Evolutionary conservation across 1,140 invertebrate genomes (phyloP).

Genomic region (Drosophila burlai): DNA sequence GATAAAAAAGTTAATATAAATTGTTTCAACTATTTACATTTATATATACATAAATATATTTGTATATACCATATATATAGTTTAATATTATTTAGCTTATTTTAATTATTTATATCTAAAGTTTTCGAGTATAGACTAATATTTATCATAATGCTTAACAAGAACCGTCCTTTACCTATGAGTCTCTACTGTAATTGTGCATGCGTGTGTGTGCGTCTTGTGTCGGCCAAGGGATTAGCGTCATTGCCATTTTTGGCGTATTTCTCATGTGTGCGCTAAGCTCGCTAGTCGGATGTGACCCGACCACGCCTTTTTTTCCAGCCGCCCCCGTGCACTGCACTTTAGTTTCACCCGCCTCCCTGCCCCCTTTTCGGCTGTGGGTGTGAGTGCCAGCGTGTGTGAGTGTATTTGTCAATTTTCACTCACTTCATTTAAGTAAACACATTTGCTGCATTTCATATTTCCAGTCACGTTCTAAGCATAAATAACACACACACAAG

Average conservation of each 20-base stretch:
- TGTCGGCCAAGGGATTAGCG: slow-evolving; percentile 62
- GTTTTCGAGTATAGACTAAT: too few species aligned
- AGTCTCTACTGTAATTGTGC: slow-evolving; percentile 26
- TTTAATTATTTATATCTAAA: too few species aligned
- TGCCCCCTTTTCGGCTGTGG: background rate
- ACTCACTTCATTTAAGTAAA: slow-evolving; percentile 82
- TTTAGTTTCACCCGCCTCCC: slow-evolving; percentile 1
- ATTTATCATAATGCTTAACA: background rate
- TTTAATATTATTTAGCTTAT: too few species aligned
- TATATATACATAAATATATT: too few species aligned
- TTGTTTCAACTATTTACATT: too few species aligned
- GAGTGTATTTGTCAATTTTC: slow-evolving; percentile 77
- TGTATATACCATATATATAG: too few species aligned
- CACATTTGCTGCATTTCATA: slow-evolving; percentile 83
- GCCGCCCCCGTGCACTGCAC: slow-evolving; percentile 25
- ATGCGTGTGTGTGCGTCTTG: slow-evolving; percentile 21
- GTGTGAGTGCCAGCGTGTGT: slow-evolving; percentile 6
- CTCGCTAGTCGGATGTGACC: slow-evolving; percentile 43
- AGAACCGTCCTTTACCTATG: background rate
- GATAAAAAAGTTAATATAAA: too few species aligned
- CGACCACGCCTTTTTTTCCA: slow-evolving; percentile 9
- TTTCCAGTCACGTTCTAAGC: slow-evolving; percentile 78
- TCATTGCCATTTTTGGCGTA: slow-evolving; percentile 62
- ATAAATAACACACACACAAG: slow-evolving; percentile 65
- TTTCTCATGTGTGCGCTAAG: slow-evolving; percentile 66